phyloP scores from a whole-genome alignment of 2,113 vertebrate species.

The Platanista minor region DNA sequence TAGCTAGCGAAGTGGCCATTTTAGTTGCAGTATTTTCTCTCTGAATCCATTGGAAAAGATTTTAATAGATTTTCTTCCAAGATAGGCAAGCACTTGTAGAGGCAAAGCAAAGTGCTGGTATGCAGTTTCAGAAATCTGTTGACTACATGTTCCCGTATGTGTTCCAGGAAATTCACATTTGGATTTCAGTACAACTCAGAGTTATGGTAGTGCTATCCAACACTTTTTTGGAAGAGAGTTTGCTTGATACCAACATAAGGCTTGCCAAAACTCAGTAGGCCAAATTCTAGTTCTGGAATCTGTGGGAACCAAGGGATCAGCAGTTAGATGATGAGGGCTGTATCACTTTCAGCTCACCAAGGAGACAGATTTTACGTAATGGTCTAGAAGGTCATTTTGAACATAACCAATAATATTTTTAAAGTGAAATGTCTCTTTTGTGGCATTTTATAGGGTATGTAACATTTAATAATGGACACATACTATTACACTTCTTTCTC shows the following conservation, averaged over 20 bases:
- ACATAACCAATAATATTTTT: slow-evolving; percentile 43
- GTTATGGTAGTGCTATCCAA: slow-evolving; percentile 49
- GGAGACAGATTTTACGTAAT: slow-evolving; percentile 54
- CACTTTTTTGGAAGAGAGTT: slow-evolving; percentile 56
- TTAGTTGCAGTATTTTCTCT: slow-evolving; percentile 29
- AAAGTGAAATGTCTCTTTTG: slow-evolving; percentile 55
- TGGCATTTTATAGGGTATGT: slow-evolving; percentile 42
- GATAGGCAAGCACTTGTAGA: slow-evolving; percentile 44
- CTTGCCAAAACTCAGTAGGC: slow-evolving; percentile 66
- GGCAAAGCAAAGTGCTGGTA: slow-evolving; percentile 48
- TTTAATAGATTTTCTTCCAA: slow-evolving; percentile 55
- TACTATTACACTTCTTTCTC: slow-evolving; percentile 46
- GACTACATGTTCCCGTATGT: slow-evolving; percentile 61
- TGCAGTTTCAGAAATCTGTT: slow-evolving; percentile 65
- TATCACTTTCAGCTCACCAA: slow-evolving; percentile 47
- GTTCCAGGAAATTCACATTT: slow-evolving; percentile 74
- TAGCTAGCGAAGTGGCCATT: slow-evolving; percentile 24
- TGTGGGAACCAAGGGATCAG: slow-evolving; percentile 56
- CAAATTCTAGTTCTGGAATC: slow-evolving; percentile 63
- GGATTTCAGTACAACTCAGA: slow-evolving; percentile 55
- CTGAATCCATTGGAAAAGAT: slow-evolving; percentile 33
- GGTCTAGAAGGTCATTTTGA: slow-evolving; percentile 36
- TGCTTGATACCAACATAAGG: slow-evolving; percentile 64
- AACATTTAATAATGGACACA: slow-evolving; percentile 51
- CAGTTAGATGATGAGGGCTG: slow-evolving; percentile 41